Evolutionary conservation across 2,797 vertebrate species (phyloP).

Genomic region (Lepidocolaptes lacrymiger): DNA sequence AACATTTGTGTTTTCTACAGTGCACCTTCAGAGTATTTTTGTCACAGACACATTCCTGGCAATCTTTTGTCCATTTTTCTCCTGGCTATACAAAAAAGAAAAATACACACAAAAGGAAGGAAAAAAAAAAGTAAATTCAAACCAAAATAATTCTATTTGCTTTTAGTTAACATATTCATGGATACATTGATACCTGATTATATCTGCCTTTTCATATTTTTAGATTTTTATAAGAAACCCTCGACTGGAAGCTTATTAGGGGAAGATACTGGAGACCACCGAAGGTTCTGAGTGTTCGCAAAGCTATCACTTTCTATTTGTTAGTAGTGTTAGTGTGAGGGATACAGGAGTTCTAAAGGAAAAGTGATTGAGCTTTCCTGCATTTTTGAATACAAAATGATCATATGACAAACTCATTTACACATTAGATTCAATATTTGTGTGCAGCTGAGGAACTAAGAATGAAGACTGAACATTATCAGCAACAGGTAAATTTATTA

Average conservation of each 20-base stretch:
- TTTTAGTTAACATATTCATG: background rate
- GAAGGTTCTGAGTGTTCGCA: background rate
- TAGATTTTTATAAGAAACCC: background rate
- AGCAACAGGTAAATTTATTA: background rate
- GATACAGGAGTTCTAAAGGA: background rate
- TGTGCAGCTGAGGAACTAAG: background rate
- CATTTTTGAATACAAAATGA: background rate
- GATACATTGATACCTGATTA: background rate
- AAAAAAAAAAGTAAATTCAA: background rate
- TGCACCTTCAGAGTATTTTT: slow-evolving; percentile 68
- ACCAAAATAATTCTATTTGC: background rate
- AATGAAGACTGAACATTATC: background rate
- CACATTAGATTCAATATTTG: background rate
- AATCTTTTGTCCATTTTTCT: slow-evolving; percentile 81
- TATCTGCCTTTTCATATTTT: background rate
- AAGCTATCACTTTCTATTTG: background rate
- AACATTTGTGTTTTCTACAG: slow-evolving; percentile 80
- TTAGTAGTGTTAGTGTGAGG: background rate
- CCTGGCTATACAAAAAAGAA: slow-evolving; percentile 51
- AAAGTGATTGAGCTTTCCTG: background rate
- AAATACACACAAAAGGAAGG: background rate
- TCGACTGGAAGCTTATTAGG: background rate
- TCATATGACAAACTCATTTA: background rate
- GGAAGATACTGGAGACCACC: background rate
- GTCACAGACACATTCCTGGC: slow-evolving; percentile 85